Conservation (phyloP, 1,140 invertebrate species). For the Fopius arisanus region DNA sequence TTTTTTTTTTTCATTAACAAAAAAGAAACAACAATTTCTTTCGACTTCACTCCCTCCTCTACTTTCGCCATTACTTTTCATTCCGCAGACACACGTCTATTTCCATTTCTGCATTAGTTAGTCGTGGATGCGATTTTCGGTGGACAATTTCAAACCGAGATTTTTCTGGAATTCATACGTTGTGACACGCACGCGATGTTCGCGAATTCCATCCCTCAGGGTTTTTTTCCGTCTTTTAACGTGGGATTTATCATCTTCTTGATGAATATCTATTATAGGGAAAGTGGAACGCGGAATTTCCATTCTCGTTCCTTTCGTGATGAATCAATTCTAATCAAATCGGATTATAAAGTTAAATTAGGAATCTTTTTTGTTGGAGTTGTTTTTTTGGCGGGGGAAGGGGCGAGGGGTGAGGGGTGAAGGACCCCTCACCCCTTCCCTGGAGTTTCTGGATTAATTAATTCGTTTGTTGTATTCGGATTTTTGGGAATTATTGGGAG, state of each 20-base stretch:
- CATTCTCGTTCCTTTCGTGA: neutral
- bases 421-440: too few species aligned
- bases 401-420: neutral
- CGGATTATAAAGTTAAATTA: constrained; percentile 15
- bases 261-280: constrained; percentile 11
- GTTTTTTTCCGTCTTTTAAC: neutral
- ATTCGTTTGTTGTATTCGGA: too few species aligned
- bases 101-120: constrained; percentile 27
- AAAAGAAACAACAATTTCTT: neutral
- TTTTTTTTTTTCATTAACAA: neutral
- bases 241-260: neutral
- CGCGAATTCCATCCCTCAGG: neutral
- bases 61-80: neutral
- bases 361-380: constrained; percentile 8
- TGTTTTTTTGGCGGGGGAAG: too few species aligned
- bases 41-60: too few species aligned
- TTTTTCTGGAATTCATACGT: neutral
- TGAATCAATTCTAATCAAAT: constrained; percentile 24
- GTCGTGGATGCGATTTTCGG: neutral
- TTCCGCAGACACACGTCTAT: neutral
- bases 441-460: too few species aligned
- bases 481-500: too few species aligned
- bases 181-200: constrained; percentile 9
- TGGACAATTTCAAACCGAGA: neutral
- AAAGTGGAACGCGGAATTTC: constrained; percentile 9